These are phyloP conservation scores for Chaetorhynchus papuensis DNA, from an alignment of 2,113 vertebrate species.

Conservation along the genomic window DNA sequence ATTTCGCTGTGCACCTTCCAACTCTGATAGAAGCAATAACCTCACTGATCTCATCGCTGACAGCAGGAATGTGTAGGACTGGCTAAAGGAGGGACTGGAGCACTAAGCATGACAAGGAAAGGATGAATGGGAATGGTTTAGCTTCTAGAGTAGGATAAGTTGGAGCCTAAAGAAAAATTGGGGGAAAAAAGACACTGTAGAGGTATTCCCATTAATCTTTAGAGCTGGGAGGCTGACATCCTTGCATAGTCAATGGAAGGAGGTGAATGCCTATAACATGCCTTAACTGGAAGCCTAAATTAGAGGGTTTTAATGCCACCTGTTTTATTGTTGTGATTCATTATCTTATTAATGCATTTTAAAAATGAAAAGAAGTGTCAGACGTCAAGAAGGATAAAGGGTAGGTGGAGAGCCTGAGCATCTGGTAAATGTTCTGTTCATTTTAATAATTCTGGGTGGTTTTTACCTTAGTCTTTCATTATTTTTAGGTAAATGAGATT, in stretches of 20 bases:
- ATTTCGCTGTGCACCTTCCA: background rate
- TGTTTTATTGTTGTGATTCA: slow-evolving; percentile 22
- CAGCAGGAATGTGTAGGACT: background rate
- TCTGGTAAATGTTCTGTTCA: slow-evolving; percentile 6
- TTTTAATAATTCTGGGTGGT: background rate
- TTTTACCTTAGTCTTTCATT: background rate
- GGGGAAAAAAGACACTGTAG: fast-evolving
- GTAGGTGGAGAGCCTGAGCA: background rate
- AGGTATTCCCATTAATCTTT: background rate
- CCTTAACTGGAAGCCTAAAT: background rate
- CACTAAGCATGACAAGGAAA: background rate
- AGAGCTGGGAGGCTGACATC: background rate
- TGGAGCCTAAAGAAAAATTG: background rate
- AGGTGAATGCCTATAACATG: background rate
- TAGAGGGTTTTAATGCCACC: background rate
- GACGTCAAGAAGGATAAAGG: background rate
- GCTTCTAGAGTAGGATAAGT: background rate
- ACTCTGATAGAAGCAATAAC: background rate
- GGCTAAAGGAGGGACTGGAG: background rate
- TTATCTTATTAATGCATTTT: background rate
- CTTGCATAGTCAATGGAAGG: background rate
- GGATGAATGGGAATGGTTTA: background rate
- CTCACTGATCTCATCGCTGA: background rate
- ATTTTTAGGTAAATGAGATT: slow-evolving; percentile 9
- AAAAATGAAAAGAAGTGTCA: slow-evolving; percentile 8